Conservation (phyloP, 2,888 invertebrate species). For the Ectropis crepuscularia region DNA sequence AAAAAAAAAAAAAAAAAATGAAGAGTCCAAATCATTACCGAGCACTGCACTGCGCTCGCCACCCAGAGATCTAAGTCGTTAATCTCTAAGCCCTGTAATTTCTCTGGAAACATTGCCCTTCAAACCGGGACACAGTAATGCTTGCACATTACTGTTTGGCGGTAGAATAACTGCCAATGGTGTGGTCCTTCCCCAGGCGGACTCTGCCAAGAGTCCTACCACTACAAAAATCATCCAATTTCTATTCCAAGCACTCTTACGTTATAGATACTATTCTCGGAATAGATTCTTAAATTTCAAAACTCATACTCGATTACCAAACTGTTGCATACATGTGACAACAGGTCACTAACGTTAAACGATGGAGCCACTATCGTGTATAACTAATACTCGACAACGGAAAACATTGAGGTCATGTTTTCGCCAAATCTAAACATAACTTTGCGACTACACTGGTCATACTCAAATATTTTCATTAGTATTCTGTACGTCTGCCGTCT, state of each 20-base stretch:
- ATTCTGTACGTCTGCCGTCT: constrained; percentile 30
- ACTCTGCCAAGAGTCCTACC: no score
- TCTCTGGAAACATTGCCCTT: no score
- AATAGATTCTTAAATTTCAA: constrained; percentile 2
- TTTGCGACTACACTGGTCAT: background rate
- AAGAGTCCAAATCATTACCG: no score
- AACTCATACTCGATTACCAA: background rate
- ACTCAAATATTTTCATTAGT: constrained; percentile 31
- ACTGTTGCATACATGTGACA: constrained; percentile 6
- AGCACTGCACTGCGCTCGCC: no score
- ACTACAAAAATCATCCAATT: constrained; percentile 11
- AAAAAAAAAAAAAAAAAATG: no score
- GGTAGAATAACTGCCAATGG: no score
- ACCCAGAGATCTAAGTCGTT: no score
- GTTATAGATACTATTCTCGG: constrained; percentile 1
- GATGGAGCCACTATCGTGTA: background rate
- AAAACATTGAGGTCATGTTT: background rate
- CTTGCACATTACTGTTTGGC: no score
- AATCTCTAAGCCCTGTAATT: no score
- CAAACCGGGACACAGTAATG: no score
- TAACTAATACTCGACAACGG: background rate
- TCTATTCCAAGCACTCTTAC: background rate
- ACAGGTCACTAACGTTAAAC: background rate
- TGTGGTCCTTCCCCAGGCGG: no score
- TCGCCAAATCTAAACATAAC: background rate